These are phyloP conservation scores for Nudaria mundana DNA, from an alignment of 2,888 invertebrate genomes.

Conservation along the genomic window DNA sequence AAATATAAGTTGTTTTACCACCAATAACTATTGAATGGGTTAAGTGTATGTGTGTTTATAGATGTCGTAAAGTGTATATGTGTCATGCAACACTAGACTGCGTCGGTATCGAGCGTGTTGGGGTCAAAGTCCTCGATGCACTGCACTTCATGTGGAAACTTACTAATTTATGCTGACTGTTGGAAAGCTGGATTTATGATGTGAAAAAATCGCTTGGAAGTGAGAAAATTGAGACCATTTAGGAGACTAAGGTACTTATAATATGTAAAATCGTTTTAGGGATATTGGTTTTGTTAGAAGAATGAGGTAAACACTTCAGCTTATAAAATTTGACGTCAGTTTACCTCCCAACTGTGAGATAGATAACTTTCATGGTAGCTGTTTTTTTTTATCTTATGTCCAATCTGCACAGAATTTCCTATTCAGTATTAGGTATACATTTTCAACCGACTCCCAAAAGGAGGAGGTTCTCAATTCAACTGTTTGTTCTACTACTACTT, in stretches of 20 bases:
- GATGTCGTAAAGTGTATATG: constrained; percentile 11
- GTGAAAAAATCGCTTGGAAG: constrained; percentile 25
- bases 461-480: too few species aligned
- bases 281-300: constrained; percentile 11
- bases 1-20: too few species aligned
- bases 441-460: too few species aligned
- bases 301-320: constrained; percentile 10
- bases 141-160: constrained; percentile 20
- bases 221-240: constrained; percentile 17
- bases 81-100: constrained; percentile 23
- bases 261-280: constrained; percentile 16
- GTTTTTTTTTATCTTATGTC: too few species aligned
- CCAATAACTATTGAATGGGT: too few species aligned
- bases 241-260: constrained; percentile 10
- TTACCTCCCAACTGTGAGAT: background rate
- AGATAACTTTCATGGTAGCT: too few species aligned
- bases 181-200: constrained; percentile 27
- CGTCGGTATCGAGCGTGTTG: constrained; percentile 29
- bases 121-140: constrained; percentile 31
- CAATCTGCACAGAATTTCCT: too few species aligned
- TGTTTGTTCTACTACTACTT: too few species aligned
- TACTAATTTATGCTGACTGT: constrained; percentile 33
- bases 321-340: constrained; percentile 4
- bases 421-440: too few species aligned
- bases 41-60: constrained; percentile 11